phyloP scores from a whole-genome alignment of 30 jellyfish, hydroid and myxozoan genomes.

The Nemopilema nomurai region DNA sequence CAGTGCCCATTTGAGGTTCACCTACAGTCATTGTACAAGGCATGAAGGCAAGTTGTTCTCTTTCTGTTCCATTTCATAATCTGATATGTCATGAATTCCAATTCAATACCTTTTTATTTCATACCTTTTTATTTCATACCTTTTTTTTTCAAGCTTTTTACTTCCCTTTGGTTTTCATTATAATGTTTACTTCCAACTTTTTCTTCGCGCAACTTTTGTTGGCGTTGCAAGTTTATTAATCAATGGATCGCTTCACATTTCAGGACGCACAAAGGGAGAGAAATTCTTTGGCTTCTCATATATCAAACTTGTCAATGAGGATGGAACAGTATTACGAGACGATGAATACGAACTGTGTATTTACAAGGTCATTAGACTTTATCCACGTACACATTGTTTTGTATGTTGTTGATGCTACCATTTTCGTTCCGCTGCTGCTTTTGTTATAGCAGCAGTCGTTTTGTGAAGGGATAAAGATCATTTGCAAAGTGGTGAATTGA shows the following conservation, averaged over 20 bases:
- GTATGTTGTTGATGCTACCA: too few species aligned
- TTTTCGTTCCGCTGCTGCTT: too few species aligned
- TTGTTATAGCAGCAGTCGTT: too few species aligned
- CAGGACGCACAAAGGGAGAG: conserved; percentile 78
- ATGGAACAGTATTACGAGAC: conserved; percentile 84
- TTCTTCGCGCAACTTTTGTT: too few species aligned
- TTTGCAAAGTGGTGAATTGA: neutral
- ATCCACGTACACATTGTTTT: neutral
- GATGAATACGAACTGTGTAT: conserved; percentile 59
- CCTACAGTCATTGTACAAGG: conserved; percentile 89
- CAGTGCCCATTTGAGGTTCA: conserved; percentile 79
- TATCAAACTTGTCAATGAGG: conserved; percentile 72
- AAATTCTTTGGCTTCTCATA: conserved; percentile 83
- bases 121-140: too few species aligned
- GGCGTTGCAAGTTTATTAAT: neutral
- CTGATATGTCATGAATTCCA: too few species aligned
- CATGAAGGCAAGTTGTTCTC: conserved; percentile 74
- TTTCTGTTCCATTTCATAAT: too few species aligned
- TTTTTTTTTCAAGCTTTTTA: too few species aligned
- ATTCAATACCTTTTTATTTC: too few species aligned
- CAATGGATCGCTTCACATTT: neutral
- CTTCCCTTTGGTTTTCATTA: too few species aligned
- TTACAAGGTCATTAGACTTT: conserved; percentile 60
- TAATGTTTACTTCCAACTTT: too few species aligned
- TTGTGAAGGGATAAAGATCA: neutral